Percentiles rank a stretch among this genome's conserved stretches.
These are phyloP conservation scores for Pipa parva DNA, from an alignment of 2,113 vertebrate species.

Conservation along the genomic window DNA sequence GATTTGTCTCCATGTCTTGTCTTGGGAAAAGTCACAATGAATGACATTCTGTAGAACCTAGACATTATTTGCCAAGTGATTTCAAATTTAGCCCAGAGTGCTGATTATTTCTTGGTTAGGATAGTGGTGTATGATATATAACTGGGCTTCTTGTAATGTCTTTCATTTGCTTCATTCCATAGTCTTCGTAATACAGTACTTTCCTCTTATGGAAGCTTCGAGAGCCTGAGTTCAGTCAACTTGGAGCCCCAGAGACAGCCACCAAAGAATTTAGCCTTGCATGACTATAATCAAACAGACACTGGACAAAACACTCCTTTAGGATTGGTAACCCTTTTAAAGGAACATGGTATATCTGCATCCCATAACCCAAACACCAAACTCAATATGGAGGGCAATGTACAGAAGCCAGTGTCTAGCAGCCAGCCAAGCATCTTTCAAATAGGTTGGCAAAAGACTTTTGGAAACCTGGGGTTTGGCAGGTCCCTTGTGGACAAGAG, in stretches of 20 bases:
- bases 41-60: too few relatives aligned
- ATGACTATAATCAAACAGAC: constrained; percentile 4
- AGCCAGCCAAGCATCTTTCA: not conserved
- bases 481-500: not conserved
- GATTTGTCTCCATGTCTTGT: too few relatives aligned
- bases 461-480: not conserved
- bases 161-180: constrained; percentile 32
- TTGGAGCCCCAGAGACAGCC: constrained; percentile 20
- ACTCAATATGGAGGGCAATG: not conserved
- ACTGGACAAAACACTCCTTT: constrained; percentile 9
- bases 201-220: constrained; percentile 72
- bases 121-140: too few relatives aligned
- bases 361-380: constrained; percentile 2
- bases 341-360: constrained; percentile 62
- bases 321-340: constrained; percentile 50
- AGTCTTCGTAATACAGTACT: constrained; percentile 69
- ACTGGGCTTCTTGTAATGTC: not conserved
- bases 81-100: too few relatives aligned
- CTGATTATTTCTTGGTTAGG: too few relatives aligned
- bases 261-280: not conserved
- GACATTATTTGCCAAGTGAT: too few relatives aligned
- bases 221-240: constrained; percentile 56
- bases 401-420: not conserved
- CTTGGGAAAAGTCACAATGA: too few relatives aligned
- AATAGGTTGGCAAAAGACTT: not conserved